A percentile compares a stretch with the other conserved stretches of the same genome.
Conservation (phyloP, 2,113 vertebrate species). For the Aphelocoma coerulescens region DNA sequence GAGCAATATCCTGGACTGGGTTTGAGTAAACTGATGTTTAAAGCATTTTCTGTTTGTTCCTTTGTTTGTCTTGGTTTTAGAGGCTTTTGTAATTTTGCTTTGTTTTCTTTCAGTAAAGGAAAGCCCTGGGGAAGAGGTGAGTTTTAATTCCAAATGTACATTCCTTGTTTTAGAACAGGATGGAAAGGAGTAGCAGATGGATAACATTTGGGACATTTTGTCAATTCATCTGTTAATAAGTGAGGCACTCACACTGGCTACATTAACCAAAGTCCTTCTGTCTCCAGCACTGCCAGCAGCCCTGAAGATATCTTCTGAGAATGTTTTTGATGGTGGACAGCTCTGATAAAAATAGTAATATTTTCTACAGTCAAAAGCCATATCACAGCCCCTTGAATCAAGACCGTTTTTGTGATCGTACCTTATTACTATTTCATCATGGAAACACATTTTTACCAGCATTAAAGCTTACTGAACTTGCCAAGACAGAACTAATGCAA, state of each 20-base stretch:
- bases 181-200: conserved; percentile 50
- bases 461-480: background rate
- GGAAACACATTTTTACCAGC: background rate
- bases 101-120: background rate
- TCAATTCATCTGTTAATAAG: conserved; percentile 57
- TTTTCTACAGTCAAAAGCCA: background rate
- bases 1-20: background rate
- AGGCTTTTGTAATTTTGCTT: background rate
- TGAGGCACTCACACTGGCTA: background rate
- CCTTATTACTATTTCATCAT: background rate
- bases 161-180: background rate
- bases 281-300: background rate
- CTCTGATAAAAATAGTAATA: background rate
- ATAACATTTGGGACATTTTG: conserved; percentile 49
- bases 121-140: background rate
- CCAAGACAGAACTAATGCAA: conserved; percentile 8
- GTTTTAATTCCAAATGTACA: background rate
- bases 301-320: background rate
- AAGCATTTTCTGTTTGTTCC: background rate
- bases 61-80: background rate
- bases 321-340: background rate
- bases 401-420: background rate
- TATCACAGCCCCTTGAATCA: background rate
- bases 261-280: conserved; percentile 18
- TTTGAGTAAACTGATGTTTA: background rate